Base-by-base conservation (phyloP, 1,140 invertebrate genomes). In the Drosophila navojoa region DNA sequence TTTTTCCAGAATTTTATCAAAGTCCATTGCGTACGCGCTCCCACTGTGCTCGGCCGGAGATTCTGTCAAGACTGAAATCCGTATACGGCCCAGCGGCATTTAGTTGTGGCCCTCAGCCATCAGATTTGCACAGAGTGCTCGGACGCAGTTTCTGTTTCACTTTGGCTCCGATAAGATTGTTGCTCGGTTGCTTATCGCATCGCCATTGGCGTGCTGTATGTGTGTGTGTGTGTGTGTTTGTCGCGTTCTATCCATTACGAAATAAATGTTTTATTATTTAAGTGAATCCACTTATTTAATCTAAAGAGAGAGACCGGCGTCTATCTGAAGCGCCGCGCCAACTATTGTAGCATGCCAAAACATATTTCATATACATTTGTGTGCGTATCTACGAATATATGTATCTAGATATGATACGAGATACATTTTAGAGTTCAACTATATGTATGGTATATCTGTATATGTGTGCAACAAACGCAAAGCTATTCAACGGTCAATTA, bases 1-100 rank as follows among this genome's bases (percentile, higher is more conserved):
- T 66, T 93, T 92, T n/a, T 89, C 80, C 35, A 95, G 81, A 76
- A 95, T 93, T 53, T 92, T 92, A 81, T 95, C 94, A 55, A 94
- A 93, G 71, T 95, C 93, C 74, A 93, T 90, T 53, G 16, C 55
- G 45, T 45, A 19, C 47, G 47, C 63, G 57, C 29, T 68, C 40
- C 49, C 38, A 10, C 45, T 38, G 45, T 74, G 71, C 71, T 61
- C 67, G 47, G 47, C 62, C 64, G 69, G 82, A 85, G 81, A 87
- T 86, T 86, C 81, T 62, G 73, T 81, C 53, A 67, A 87, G 76
- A 86, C 79, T 87, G 50, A 53, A 58, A 13, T 16, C 52, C 40
- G 45, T 38, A 38, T 7, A 2, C 42, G 42, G 42, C n/a, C n/a
- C 7, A 16, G 42, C 42, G n/a, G 42, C 2, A 16, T 16, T 6